Evolutionary conservation across 2,113 vertebrate species (phyloP), one percentile per base, ranked within the genome.

Genomic region (Eupsittula cactorum): DNA sequence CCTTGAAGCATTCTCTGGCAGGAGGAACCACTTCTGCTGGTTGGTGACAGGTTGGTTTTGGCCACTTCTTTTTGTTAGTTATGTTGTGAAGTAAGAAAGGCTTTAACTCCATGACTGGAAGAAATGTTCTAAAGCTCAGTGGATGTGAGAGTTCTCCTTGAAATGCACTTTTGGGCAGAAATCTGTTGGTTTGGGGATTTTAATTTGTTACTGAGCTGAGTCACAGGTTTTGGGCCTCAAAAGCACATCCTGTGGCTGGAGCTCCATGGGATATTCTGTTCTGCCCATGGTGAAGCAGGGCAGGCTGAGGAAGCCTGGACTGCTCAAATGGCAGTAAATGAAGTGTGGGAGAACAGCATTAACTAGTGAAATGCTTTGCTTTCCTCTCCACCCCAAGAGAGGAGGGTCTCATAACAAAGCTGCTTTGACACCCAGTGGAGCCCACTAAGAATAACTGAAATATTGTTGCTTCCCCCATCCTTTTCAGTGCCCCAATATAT

Each of bases 221-320:
- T 77, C 46, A 29, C 28, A 37, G 67, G 17, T 41, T 63, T 37
- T 7, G 27, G 55, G 27, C 60, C 47, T 41, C 21, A 20, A 37
- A 74, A 74, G 23, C 37, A 6, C 7, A 6, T 35, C 27, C 31
- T 37, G 33, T 64, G 59, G 29, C 65, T 33, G 27, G 60, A 74
- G 64, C 80, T 63, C 46, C 18, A 4, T 5, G 52, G 19, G 6
- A 0, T n/a, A 24, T n/a, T 71, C 42, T 0, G 1, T 65, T 77
- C 37, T 42, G 55, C 53, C 25, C 0, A 0, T 11, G 71, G 70
- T 49, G 57, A 69, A 28, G 41, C 16, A 7, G 29, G 39, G 59
- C 3, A 62, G 7, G 1, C n/a, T 33, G n/a, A 47, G n/a, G 39
- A 31, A 29, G 27, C 11, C 23, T 1, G 6, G 39, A 24, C 53